Evolutionary conservation across 1,140 invertebrate species (phyloP).

Genomic region (Drosophila hydei): DNA sequence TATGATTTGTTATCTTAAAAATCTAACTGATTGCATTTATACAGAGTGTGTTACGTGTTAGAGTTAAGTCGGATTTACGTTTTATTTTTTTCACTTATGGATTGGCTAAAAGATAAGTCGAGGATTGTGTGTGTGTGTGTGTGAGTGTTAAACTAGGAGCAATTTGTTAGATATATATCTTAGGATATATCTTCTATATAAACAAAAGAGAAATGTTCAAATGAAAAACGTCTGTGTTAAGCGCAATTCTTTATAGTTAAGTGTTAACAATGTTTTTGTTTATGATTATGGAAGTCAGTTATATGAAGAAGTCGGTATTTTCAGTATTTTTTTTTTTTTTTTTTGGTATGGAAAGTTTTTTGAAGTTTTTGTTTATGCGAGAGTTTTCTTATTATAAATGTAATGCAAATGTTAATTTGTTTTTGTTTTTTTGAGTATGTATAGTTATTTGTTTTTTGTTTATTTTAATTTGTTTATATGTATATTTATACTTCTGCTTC

Average conservation of each 20-base stretch:
- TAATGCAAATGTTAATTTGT: constrained; percentile 29
- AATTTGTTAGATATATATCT: background rate
- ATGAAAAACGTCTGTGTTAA: constrained; percentile 49
- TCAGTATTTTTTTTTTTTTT: background rate
- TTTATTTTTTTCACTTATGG: constrained; percentile 6
- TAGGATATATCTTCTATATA: constrained; percentile 4
- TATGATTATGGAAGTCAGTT: constrained; percentile 82
- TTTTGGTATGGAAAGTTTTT: constrained; percentile 57
- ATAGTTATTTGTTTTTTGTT: constrained; percentile 42
- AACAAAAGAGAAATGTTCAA: constrained; percentile 7
- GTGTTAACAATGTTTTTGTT: constrained; percentile 72
- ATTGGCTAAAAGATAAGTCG: constrained; percentile 22
- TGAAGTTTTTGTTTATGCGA: constrained; percentile 42
- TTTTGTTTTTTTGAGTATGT: constrained; percentile 51
- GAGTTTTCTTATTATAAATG: constrained; percentile 46
- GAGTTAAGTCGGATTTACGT: constrained; percentile 38
- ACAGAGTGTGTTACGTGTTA: constrained; percentile 67
- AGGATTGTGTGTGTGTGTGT: constrained; percentile 9
- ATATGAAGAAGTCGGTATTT: constrained; percentile 69
- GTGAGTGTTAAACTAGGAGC: constrained; percentile 3
- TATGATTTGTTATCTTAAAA: constrained; percentile 63
- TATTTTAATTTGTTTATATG: constrained; percentile 43
- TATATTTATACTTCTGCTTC: constrained; percentile 34
- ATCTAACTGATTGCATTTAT: constrained; percentile 83
- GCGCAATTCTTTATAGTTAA: constrained; percentile 79